Evolutionary conservation across 1,140 invertebrate species (phyloP).

Genomic region (Reticulitermes speratus): DNA sequence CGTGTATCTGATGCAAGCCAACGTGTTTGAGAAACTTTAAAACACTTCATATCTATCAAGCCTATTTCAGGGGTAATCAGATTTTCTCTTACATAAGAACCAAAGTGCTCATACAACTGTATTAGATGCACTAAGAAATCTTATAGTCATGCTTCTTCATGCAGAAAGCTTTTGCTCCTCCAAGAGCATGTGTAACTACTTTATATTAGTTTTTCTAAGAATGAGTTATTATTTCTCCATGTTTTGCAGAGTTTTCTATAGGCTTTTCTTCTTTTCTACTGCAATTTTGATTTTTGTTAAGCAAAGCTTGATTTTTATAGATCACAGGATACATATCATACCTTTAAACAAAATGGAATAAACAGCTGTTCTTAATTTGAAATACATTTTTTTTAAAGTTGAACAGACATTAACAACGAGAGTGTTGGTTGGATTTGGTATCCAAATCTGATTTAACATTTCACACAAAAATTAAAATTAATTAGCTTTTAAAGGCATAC

Average conservation of each 20-base stretch:
- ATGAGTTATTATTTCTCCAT: not conserved
- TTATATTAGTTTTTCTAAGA: not conserved
- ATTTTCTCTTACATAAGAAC: not conserved
- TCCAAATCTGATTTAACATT: conserved; percentile 15
- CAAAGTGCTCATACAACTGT: not conserved
- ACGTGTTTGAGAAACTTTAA: not conserved
- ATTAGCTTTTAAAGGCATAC: not conserved
- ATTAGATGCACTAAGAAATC: not conserved
- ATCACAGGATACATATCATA: not conserved
- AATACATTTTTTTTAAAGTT: not conserved
- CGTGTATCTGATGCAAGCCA: not conserved
- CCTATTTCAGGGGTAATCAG: not conserved
- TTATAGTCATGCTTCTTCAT: not conserved
- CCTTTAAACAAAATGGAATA: not conserved
- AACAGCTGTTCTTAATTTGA: not conserved
- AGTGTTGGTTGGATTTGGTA: conserved; percentile 2
- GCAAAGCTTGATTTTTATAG: not conserved
- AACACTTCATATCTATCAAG: not conserved
- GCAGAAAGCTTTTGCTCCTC: not conserved
- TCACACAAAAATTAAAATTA: not conserved
- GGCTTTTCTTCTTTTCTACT: not conserved
- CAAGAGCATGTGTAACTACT: not conserved
- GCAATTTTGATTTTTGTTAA: not conserved
- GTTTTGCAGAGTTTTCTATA: not conserved
- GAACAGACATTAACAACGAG: not conserved